A percentile compares a stretch with the other conserved stretches of the same genome.
Evolutionary conservation across 2,797 vertebrate genomes (phyloP).

Genomic region (Melanotaenia maccullochi): DNA sequence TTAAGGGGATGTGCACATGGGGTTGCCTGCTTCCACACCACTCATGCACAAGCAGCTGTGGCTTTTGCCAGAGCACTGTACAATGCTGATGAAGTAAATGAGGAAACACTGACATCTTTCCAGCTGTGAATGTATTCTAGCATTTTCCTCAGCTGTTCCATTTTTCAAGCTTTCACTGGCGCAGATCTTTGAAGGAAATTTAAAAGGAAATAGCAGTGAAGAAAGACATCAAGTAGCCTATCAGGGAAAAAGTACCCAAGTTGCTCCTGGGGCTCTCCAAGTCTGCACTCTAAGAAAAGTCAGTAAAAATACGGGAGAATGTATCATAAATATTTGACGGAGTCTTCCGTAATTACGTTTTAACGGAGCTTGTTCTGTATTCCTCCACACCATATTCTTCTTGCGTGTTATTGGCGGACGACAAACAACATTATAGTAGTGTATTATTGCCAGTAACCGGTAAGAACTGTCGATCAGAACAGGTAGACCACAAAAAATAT

Average conservation of each 20-base stretch:
- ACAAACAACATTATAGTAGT: no score
- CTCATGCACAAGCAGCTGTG: slow-evolving; percentile 47
- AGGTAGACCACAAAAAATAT: no score
- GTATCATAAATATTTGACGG: no score
- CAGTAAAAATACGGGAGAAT: no score
- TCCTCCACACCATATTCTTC: no score
- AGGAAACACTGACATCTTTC: slow-evolving; percentile 49
- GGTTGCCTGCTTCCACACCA: slow-evolving; percentile 39
- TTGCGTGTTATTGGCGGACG: no score
- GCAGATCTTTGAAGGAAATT: slow-evolving; percentile 58
- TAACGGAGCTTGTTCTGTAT: no score
- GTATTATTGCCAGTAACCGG: no score
- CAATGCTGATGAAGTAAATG: slow-evolving; percentile 55
- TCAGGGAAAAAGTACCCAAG: slow-evolving; percentile 23
- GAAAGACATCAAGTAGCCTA: slow-evolving; percentile 33
- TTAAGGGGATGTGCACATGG: slow-evolving; percentile 36
- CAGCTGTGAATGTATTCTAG: slow-evolving; percentile 32
- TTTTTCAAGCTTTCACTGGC: slow-evolving; percentile 49
- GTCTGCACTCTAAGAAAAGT: slow-evolving; percentile 1
- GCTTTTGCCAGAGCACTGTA: slow-evolving; percentile 42
- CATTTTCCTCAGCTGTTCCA: slow-evolving; percentile 30
- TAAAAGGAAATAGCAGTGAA: slow-evolving; percentile 45
- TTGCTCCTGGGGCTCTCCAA: slow-evolving; percentile 22
- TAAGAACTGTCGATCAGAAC: no score
- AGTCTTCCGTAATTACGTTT: no score